Percentiles rank a stretch among this genome's conserved stretches.
Conservation (phyloP, 1,140 invertebrate genomes). For the Pseudomyrmex dendroicus region DNA sequence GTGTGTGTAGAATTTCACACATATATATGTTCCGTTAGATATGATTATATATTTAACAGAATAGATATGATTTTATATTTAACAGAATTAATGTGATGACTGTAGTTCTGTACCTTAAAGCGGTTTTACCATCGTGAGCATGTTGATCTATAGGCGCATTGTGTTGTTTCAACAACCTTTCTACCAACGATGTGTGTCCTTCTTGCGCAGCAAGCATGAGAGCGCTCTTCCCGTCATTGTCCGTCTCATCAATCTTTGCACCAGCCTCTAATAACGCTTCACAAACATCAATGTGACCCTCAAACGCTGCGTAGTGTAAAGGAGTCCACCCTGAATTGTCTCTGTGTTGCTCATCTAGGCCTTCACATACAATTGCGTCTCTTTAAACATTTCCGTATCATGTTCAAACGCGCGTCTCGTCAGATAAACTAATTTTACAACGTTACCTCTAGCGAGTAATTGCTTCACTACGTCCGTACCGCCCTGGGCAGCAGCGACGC, state of each 20-base stretch:
- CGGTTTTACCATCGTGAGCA: constrained; percentile 97
- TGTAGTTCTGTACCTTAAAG: constrained; percentile 88
- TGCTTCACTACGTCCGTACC: constrained; percentile 93
- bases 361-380: constrained; percentile 76
- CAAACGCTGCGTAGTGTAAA: constrained; percentile 96
- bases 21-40: no score
- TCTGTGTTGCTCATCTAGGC: constrained; percentile 95
- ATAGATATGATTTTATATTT: no score
- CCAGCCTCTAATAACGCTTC: constrained; percentile 95
- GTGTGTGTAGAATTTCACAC: no score
- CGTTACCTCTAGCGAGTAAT: constrained; percentile 91
- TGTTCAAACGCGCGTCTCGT: background rate
- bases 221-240: constrained; percentile 97
- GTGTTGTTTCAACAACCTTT: constrained; percentile 90
- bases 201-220: constrained; percentile 95
- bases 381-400: background rate
- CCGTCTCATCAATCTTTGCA: constrained; percentile 95
- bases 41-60: no score
- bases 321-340: constrained; percentile 98
- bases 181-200: constrained; percentile 91
- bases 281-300: constrained; percentile 95
- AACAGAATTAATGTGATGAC: constrained; percentile 41
- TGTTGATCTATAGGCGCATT: constrained; percentile 94
- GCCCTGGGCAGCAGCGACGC: constrained; percentile 95
- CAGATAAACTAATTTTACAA: constrained; percentile 35